A percentile compares a stretch with the other conserved stretches of the same genome.
These are phyloP conservation scores for Crotalus helleri DNA, from an alignment of 2,113 vertebrate genomes.

Conservation along the genomic window DNA sequence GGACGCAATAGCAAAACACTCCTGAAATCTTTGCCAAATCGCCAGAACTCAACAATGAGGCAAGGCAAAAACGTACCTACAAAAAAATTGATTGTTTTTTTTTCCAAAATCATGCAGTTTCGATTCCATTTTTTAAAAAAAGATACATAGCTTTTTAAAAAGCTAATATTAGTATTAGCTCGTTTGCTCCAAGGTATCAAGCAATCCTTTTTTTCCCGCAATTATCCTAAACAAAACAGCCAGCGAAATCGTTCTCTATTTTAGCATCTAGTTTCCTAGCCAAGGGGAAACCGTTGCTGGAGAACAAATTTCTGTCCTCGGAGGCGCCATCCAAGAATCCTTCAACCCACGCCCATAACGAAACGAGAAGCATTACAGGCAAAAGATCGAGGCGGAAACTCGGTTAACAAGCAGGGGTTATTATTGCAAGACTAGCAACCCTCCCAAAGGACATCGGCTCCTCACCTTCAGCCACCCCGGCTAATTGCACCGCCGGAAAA, in stretches of 20 bases:
- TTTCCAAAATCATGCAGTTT: background rate
- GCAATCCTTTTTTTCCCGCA: too few relatives aligned
- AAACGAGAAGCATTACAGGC: background rate
- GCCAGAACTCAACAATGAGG: background rate
- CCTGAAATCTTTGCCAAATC: background rate
- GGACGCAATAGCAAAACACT: background rate
- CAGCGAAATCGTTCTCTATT: background rate
- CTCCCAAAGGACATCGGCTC: background rate
- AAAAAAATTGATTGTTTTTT: background rate
- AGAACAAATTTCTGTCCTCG: background rate
- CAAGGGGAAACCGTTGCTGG: background rate
- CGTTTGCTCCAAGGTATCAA: background rate
- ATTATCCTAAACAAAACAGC: background rate
- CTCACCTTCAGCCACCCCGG: slow-evolving; percentile 22
- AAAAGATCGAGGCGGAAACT: background rate
- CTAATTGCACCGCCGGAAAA: background rate
- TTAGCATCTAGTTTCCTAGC: background rate
- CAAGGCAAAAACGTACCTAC: too few relatives aligned
- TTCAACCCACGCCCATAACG: background rate
- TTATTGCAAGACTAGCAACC: background rate
- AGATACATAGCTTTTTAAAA: background rate
- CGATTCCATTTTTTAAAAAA: too few relatives aligned
- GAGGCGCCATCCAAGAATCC: background rate
- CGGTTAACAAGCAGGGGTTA: background rate
- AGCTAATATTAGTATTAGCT: background rate